These are phyloP conservation scores for Engraulis encrasicolus DNA, from an alignment of 2,113 vertebrate species.

Conservation along the genomic window DNA sequence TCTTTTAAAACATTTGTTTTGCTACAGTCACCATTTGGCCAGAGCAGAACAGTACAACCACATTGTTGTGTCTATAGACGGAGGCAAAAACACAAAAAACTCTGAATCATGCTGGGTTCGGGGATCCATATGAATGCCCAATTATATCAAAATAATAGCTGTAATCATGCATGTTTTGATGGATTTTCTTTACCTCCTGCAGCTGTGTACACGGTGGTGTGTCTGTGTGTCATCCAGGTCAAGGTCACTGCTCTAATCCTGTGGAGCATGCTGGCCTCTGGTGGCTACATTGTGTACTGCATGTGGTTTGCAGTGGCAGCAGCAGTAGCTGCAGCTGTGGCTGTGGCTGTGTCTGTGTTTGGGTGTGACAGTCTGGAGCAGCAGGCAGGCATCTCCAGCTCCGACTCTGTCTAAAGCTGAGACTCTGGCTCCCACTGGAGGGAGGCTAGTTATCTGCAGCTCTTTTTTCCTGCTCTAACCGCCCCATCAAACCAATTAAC, in stretches of 20 bases:
- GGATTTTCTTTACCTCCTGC: neutral
- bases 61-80: no score
- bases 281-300: conserved; percentile 22
- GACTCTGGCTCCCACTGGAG: neutral
- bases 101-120: neutral
- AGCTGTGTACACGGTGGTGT: neutral
- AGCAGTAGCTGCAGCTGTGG: no score
- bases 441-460: conserved; percentile 16
- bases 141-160: no score
- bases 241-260: conserved; percentile 15
- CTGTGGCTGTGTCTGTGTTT: no score
- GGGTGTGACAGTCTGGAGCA: conserved; percentile 11
- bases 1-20: no score
- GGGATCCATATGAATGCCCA: neutral
- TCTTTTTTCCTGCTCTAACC: conserved; percentile 11
- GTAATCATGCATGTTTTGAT: neutral
- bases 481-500: conserved; percentile 18
- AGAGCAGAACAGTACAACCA: no score
- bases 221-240: neutral
- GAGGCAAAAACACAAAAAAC: neutral
- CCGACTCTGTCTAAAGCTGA: neutral
- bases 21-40: no score
- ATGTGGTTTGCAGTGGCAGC: neutral
- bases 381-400: neutral
- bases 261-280: conserved; percentile 64